These are phyloP conservation scores for Tarsius wallacei DNA, from an alignment of 2,797 vertebrate genomes.

Conservation along the genomic window DNA sequence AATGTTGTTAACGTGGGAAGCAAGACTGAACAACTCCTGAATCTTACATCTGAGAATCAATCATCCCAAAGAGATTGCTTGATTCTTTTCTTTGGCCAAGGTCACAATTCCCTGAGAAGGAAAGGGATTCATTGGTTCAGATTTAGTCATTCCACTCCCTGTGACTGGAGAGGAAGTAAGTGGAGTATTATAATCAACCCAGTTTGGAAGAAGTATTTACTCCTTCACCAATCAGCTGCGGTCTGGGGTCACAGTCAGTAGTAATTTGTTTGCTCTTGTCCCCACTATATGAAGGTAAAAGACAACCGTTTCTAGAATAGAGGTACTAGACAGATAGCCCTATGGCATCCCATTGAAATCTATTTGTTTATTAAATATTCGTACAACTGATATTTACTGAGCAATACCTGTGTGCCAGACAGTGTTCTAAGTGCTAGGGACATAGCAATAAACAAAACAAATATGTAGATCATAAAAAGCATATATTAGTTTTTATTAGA, in stretches of 20 bases:
- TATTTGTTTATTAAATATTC: neutral
- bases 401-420: neutral
- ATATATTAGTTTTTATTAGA: neutral
- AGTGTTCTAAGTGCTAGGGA: neutral
- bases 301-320: neutral
- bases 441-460: neutral
- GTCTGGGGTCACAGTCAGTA: neutral
- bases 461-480: neutral
- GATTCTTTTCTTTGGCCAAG: neutral
- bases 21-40: neutral
- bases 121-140: neutral
- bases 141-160: neutral
- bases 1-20: neutral
- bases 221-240: neutral
- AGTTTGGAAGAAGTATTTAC: neutral
- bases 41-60: neutral
- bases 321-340: neutral
- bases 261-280: neutral
- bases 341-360: neutral
- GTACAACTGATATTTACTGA: neutral
- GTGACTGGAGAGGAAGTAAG: neutral
- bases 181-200: accelerated
- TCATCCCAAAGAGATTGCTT: neutral
- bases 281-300: neutral
- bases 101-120: neutral